Conservation (phyloP, 2,888 invertebrate genomes). For the Mesoligia furuncula region DNA sequence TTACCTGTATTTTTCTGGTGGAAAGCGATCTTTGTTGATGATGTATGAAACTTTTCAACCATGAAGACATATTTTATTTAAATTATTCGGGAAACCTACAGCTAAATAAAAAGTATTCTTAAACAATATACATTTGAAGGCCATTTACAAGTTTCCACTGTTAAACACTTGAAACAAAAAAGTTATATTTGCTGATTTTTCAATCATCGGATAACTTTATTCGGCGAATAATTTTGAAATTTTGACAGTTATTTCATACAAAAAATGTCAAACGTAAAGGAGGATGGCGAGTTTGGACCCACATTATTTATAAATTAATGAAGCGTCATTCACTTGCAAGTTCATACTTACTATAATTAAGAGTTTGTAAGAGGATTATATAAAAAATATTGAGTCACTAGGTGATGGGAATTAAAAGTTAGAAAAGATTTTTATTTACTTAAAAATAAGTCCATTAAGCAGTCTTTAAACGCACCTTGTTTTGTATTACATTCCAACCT, state of each 20-base stretch:
- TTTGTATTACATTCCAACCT: neutral
- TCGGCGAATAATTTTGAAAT: no score
- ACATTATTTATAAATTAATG: neutral
- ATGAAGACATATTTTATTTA: neutral
- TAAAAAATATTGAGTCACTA: neutral
- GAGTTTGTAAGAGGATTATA: constrained; percentile 1
- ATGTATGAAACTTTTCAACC: neutral
- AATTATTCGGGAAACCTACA: no score
- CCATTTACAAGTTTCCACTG: no score
- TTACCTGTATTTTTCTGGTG: neutral
- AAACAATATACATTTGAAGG: no score
- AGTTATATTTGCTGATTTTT: no score
- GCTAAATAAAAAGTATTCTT: no score
- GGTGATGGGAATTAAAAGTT: neutral
- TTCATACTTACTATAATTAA: neutral
- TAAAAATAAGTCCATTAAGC: neutral
- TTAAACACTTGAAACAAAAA: no score
- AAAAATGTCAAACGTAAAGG: neutral
- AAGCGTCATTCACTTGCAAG: neutral
- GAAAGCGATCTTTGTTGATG: neutral
- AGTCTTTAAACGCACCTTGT: neutral
- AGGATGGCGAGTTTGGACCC: neutral
- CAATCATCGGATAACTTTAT: no score
- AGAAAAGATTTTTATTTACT: neutral
- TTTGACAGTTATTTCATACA: no score